Base-by-base conservation (phyloP, 2,888 invertebrate genomes). In the Agelastica alni region DNA sequence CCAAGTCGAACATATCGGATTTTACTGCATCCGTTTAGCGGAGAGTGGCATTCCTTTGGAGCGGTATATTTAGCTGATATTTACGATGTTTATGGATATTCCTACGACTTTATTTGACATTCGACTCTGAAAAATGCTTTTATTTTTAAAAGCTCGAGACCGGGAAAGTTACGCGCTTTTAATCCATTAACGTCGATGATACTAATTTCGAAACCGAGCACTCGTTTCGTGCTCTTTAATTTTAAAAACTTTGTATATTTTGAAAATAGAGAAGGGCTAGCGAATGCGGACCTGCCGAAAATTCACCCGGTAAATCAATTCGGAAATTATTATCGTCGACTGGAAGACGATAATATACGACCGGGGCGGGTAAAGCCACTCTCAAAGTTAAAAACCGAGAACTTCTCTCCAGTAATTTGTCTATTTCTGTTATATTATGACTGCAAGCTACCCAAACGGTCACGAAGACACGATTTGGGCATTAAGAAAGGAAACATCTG, bases 351-450 rank as follows among this genome's bases (percentile, higher is more conserved):
- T 56, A 53, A 60, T 55, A 55, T 57, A 57, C 51, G 53, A 53
- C 55, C 49, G 46, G 60, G 60, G 60, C 54, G 57, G 57, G 55
- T 45, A n/a, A 41, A 39, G 22, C 13, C 36, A 26, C 30, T 30
- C 44, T 44, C 26, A 51, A 52, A 52, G 51, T 58, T 47, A 59
- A 45, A 53, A 52, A 54, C 41, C 51, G 45, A 44, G 56, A 44
- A 64, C n/a, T n/a, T n/a, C n/a, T n/a, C n/a, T n/a, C 41, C 41
- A 51, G 59, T 61, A 67, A 68, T 68, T 68, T 68, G 66, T 68
- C 66, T 68, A 68, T 68, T 67, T 68, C 66, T 51, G 65, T 63
- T 58, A 57, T 68, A 66, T 68, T 68, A 63, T 68, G 67, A 68
- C 67, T 68, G 45, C 56, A 62, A 53, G 57, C 55, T 60, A 56